Conservation (phyloP, 2,113 vertebrate species). For the Carassius carassius region DNA sequence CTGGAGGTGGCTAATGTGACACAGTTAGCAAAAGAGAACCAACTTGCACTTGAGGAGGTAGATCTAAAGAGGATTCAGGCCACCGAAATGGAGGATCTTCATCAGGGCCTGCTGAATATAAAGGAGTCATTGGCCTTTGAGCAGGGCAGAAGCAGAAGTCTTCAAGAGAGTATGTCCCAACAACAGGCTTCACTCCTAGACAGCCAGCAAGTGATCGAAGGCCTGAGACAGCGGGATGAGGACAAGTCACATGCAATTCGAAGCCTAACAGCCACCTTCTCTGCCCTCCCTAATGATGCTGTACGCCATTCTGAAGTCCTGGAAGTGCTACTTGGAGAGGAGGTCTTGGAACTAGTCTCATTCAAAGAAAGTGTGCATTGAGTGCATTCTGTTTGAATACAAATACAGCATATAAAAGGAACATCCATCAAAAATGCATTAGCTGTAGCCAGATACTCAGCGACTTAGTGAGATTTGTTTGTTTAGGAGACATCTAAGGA, state of each 20-base stretch:
- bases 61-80: slow-evolving; percentile 39
- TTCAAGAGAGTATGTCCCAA: slow-evolving; percentile 48
- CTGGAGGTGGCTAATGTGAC: slow-evolving; percentile 66
- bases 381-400: neutral
- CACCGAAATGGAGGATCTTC: slow-evolving; percentile 66
- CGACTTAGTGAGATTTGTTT: neutral
- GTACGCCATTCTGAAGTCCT: slow-evolving; percentile 78
- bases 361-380: no score
- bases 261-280: slow-evolving; percentile 76
- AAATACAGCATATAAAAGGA: neutral
- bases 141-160: slow-evolving; percentile 63
- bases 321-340: slow-evolving; percentile 77
- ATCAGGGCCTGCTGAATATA: slow-evolving; percentile 69
- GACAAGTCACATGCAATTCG: slow-evolving; percentile 63
- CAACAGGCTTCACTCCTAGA: slow-evolving; percentile 54
- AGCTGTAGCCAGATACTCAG: neutral
- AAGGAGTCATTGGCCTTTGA: slow-evolving; percentile 68
- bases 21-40: slow-evolving; percentile 33
- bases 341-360: slow-evolving; percentile 76
- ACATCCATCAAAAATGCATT: slow-evolving; percentile 18
- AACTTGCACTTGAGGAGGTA: slow-evolving; percentile 32
- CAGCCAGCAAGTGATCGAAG: slow-evolving; percentile 60
- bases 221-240: slow-evolving; percentile 62
- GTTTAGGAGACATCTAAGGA: neutral
- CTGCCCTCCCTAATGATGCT: slow-evolving; percentile 78